Evolutionary conservation across 1,140 invertebrate species (phyloP).

Genomic region (Adoxophyes honmai): DNA sequence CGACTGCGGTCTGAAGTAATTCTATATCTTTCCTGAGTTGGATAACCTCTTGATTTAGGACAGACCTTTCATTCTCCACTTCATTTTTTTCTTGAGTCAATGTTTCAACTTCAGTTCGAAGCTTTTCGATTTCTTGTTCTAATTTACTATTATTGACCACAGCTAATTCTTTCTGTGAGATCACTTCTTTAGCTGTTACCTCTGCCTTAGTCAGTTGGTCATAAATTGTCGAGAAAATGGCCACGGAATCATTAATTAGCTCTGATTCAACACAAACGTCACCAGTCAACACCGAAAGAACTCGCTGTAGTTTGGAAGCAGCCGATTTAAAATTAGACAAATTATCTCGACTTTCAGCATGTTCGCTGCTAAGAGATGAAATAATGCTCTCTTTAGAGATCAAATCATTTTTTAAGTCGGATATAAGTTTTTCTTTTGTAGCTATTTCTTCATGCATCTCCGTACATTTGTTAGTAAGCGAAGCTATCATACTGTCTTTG

Average conservation of each 20-base stretch:
- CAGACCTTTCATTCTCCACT: neutral
- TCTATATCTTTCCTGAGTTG: neutral
- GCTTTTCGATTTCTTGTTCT: neutral
- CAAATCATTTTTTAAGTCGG: slow-evolving; percentile 20
- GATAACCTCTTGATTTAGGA: neutral
- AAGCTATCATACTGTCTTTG: slow-evolving; percentile 38
- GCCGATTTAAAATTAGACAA: slow-evolving; percentile 32
- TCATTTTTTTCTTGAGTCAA: neutral
- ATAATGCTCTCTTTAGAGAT: slow-evolving; percentile 36
- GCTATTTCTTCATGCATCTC: slow-evolving; percentile 23
- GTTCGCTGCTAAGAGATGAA: slow-evolving; percentile 26
- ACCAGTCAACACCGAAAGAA: slow-evolving; percentile 35
- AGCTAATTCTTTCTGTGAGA: slow-evolving; percentile 30
- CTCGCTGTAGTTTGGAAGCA: slow-evolving; percentile 38
- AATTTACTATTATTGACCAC: neutral
- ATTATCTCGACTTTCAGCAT: slow-evolving; percentile 31
- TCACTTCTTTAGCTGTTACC: slow-evolving; percentile 22
- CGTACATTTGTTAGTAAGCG: slow-evolving; percentile 26
- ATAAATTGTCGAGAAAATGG: slow-evolving; percentile 32
- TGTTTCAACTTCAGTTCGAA: neutral
- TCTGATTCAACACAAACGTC: slow-evolving; percentile 40
- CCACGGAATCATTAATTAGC: slow-evolving; percentile 39
- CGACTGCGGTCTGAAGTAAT: neutral
- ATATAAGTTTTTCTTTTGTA: slow-evolving; percentile 3
- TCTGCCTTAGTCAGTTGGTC: slow-evolving; percentile 35